These are phyloP conservation scores for Muscicapa comitata DNA, from an alignment of 2,797 vertebrate genomes.

Conservation along the genomic window DNA sequence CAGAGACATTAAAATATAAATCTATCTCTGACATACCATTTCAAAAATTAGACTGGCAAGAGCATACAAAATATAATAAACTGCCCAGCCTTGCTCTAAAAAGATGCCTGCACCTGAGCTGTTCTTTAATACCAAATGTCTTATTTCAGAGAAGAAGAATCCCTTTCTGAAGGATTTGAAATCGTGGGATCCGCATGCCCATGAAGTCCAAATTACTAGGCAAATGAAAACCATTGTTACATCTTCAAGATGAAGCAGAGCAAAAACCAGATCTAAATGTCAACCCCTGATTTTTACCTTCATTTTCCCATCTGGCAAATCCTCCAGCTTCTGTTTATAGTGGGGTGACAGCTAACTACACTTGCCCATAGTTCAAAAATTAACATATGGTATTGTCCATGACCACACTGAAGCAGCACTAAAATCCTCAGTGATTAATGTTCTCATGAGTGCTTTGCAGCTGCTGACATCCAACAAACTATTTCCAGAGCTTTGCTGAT, in stretches of 20 bases:
- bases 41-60: not conserved
- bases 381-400: not conserved
- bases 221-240: not conserved
- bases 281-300: slow-evolving; percentile 7
- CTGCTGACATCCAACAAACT: not conserved
- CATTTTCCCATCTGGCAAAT: slow-evolving; percentile 4
- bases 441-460: not conserved
- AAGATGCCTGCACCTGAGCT: not conserved
- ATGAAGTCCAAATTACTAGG: not conserved
- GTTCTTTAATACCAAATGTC: not conserved
- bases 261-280: not conserved
- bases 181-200: not conserved
- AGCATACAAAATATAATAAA: not conserved
- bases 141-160: not conserved
- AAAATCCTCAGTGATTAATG: slow-evolving; percentile 10
- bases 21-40: not conserved
- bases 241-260: not conserved
- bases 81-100: not conserved
- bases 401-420: not conserved
- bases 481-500: not conserved
- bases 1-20: not conserved
- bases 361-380: not conserved
- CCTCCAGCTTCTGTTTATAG: not conserved
- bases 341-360: not conserved
- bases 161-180: not conserved